Evolutionary conservation across 2,888 invertebrate species (phyloP).

Genomic region (Dione juno): DNA sequence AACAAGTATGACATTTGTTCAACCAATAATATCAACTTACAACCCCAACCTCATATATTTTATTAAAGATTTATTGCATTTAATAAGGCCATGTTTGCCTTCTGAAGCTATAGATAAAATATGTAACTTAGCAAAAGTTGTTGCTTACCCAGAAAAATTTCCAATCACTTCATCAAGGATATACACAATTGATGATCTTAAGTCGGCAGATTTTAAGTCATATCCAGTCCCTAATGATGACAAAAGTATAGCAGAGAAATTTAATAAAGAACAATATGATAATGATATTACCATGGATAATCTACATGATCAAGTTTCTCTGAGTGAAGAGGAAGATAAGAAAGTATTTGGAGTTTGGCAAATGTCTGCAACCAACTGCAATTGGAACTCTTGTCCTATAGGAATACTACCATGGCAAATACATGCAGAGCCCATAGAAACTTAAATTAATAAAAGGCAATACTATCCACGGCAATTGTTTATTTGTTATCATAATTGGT

Average conservation of each 20-base stretch:
- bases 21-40: slow-evolving; percentile 68
- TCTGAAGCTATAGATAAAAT: slow-evolving; percentile 54
- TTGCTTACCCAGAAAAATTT: slow-evolving; percentile 63
- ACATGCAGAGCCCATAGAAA: slow-evolving; percentile 45
- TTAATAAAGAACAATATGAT: slow-evolving; percentile 15
- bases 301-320: slow-evolving; percentile 30
- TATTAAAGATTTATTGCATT: slow-evolving; percentile 61
- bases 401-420: slow-evolving; percentile 79
- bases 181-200: slow-evolving; percentile 76
- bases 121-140: slow-evolving; percentile 64
- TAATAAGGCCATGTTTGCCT: slow-evolving; percentile 66
- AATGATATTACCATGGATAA: slow-evolving; percentile 34
- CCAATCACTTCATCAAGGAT: slow-evolving; percentile 57
- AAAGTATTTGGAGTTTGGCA: slow-evolving; percentile 62
- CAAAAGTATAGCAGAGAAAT: not conserved
- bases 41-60: slow-evolving; percentile 71
- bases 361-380: slow-evolving; percentile 56
- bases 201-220: slow-evolving; percentile 41
- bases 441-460: slow-evolving; percentile 49
- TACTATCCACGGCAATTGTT: slow-evolving; percentile 72
- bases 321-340: slow-evolving; percentile 35
- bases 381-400: slow-evolving; percentile 79
- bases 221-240: slow-evolving; percentile 5
- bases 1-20: slow-evolving; percentile 63
- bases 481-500: slow-evolving; percentile 77